Conservation (phyloP, 2,888 invertebrate genomes). For the Zygothrica quintamaculata region DNA sequence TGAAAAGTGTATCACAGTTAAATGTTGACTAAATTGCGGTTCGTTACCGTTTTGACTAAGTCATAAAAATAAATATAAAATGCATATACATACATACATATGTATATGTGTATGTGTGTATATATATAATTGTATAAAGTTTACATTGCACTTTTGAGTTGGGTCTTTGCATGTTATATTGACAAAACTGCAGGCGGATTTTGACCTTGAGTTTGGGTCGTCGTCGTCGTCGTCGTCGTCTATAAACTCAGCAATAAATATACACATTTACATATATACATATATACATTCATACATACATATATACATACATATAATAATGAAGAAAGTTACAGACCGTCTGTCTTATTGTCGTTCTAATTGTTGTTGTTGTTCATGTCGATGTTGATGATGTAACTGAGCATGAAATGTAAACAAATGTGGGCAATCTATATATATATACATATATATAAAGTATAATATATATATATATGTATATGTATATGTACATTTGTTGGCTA, state of each 20-base stretch:
- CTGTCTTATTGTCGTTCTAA: too few species aligned
- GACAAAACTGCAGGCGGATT: conserved; percentile 66
- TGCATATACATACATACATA: too few species aligned
- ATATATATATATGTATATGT: conserved; percentile 1
- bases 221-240: too few species aligned
- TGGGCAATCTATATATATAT: conserved; percentile 8
- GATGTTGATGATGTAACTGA: conserved; percentile 51
- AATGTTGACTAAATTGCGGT: conserved; percentile 53
- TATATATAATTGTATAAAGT: conserved; percentile 34
- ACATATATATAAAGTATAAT: conserved; percentile 6
- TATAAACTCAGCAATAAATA: conserved; percentile 40
- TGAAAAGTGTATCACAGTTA: conserved; percentile 63
- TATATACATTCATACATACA: neutral
- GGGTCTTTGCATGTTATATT: conserved; percentile 56
- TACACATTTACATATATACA: conserved; percentile 1
- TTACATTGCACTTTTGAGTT: conserved; percentile 51
- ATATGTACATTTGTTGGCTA: conserved; percentile 7
- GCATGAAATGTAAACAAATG: conserved; percentile 33
- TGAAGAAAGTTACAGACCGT: conserved; percentile 49
- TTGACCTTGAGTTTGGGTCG: conserved; percentile 65
- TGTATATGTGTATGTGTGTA: too few species aligned
- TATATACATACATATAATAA: neutral
- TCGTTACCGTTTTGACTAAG: conserved; percentile 15
- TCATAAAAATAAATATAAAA: too few species aligned
- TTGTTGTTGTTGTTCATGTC: conserved; percentile 23